Base-by-base conservation (phyloP, 2,888 invertebrate species). In the Plagodis pulveraria region DNA sequence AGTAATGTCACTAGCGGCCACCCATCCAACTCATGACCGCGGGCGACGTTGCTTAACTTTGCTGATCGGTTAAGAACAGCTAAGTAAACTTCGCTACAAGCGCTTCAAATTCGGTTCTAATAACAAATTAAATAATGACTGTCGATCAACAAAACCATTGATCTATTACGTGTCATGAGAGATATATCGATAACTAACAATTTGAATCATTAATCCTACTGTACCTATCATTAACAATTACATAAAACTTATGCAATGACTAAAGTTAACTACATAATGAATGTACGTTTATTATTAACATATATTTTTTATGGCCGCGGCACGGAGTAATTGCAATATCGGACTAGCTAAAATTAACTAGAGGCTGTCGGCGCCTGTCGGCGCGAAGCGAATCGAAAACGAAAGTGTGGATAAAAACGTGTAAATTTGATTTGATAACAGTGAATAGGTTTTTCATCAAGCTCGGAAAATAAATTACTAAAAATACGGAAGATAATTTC, bases 321-420 rank as follows among this genome's bases (percentile, higher is more conserved):
- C 44, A 48, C 47, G 61, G 55, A 59, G 22, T 22, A 22, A 22
- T 22, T 22, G 22, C 22, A 22, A 22, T 22, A 22, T 22, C 22
- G 22, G 22, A 22, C 22, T 22, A 22, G 22, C 46, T 43, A 47
- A 46, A 46, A 50, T 50, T 45, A 44, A 56, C 32, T 22, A n/a
- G 12, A 9, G 38, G 6, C n/a, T 34, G 67, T 54, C 54, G 47
- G 51, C 48, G 52, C 54, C n/a, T 34, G 67, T 54, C 54, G 47
- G 51, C 48, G 54, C 56, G 66, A 41, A 52, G 52, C 58, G 38
- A 38, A 44, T 49, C 34, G 68, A 74, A 74, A 75, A 58, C 63
- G 74, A 75, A 73, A 75, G 74, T 63, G 48, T 22, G 40, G 2
- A 42, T 7, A 42, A 12, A 5, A 12, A 6, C 12, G 42, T 9